Evolutionary conservation across 35 echinoderm and acorn worm genomes (phyloP).

Genomic region (Apostichopus parvimensis): DNA sequence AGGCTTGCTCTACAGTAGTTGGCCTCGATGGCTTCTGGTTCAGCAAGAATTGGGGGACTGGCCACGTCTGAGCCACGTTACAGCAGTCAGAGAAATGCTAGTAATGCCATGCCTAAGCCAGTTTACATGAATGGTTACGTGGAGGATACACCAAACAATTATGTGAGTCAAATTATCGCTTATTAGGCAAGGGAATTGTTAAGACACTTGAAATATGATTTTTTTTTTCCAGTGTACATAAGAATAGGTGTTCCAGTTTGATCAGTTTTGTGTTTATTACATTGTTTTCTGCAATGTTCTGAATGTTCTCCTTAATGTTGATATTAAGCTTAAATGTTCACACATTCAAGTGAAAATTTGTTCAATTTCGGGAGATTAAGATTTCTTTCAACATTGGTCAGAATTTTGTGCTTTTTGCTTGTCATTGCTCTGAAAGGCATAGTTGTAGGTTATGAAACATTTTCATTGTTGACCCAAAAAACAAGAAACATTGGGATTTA

Average conservation of each 20-base stretch:
- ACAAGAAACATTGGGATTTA: too few relatives aligned
- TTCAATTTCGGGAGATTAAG: too few relatives aligned
- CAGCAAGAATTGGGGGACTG: not conserved
- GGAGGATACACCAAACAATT: slow-evolving; percentile 49
- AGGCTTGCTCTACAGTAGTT: not conserved
- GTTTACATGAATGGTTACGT: slow-evolving; percentile 41
- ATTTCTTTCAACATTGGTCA: too few relatives aligned
- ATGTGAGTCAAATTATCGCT: slow-evolving; percentile 1
- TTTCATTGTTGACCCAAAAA: too few relatives aligned
- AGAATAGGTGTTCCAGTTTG: not conserved
- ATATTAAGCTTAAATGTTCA: too few relatives aligned
- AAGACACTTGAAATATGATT: not conserved
- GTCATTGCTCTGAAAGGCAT: too few relatives aligned
- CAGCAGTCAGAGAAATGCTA: not conserved
- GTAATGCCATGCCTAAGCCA: slow-evolving; percentile 7
- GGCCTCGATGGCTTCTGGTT: slow-evolving; percentile 3
- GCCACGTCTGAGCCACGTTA: not conserved
- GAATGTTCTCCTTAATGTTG: too few relatives aligned
- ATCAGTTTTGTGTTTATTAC: not conserved
- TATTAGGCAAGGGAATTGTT: not conserved
- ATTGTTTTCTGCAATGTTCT: not conserved
- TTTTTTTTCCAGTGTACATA: too few relatives aligned
- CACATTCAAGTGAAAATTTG: too few relatives aligned
- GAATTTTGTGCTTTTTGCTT: too few relatives aligned
- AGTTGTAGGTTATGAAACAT: too few relatives aligned